A percentile compares a stretch with the other conserved stretches of the same genome.
These are phyloP conservation scores for Drosophila pegasa DNA, from an alignment of 2,888 invertebrate species.

Conservation along the genomic window DNA sequence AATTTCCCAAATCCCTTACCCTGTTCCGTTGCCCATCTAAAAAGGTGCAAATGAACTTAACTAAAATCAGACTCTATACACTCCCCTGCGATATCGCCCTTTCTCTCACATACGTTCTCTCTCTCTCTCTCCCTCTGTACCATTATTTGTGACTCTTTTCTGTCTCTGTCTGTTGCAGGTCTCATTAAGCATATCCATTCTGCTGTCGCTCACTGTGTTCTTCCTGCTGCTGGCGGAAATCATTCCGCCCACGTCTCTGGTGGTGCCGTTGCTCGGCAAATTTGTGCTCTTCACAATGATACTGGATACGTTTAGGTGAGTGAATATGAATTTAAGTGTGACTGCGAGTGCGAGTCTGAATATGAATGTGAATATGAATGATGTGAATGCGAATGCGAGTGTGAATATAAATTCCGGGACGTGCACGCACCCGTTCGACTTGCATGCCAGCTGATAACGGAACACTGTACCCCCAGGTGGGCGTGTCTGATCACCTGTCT, in stretches of 20 bases:
- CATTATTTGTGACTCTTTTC: slow-evolving; percentile 6
- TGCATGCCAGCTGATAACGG: slow-evolving; percentile 53
- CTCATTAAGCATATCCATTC: slow-evolving; percentile 97
- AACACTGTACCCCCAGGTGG: not conserved
- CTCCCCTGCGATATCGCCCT: not conserved
- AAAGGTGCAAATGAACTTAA: slow-evolving; percentile 51
- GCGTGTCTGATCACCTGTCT: not conserved
- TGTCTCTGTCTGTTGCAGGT: slow-evolving; percentile 87
- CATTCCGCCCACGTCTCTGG: slow-evolving; percentile 95
- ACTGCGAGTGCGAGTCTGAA: slow-evolving; percentile 13
- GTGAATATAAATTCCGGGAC: slow-evolving; percentile 12
- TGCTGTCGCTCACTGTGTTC: slow-evolving; percentile 98
- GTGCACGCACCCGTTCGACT: slow-evolving; percentile 46
- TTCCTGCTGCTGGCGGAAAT: slow-evolving; percentile 96
- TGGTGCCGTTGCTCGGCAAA: slow-evolving; percentile 96
- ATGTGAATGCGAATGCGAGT: slow-evolving; percentile 23
- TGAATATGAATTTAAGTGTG: slow-evolving; percentile 43
- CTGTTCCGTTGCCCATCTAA: slow-evolving; percentile 37
- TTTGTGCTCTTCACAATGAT: slow-evolving; percentile 98
- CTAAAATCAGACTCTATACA: slow-evolving; percentile 35
- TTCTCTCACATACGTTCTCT: not conserved
- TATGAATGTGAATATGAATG: slow-evolving; percentile 15
- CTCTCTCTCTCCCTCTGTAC: slow-evolving; percentile 10
- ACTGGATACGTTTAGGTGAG: slow-evolving; percentile 96
- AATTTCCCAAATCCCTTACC: slow-evolving; percentile 55